Evolutionary conservation across 2,113 vertebrate genomes (phyloP).

Genomic region (Dromas ardeola): DNA sequence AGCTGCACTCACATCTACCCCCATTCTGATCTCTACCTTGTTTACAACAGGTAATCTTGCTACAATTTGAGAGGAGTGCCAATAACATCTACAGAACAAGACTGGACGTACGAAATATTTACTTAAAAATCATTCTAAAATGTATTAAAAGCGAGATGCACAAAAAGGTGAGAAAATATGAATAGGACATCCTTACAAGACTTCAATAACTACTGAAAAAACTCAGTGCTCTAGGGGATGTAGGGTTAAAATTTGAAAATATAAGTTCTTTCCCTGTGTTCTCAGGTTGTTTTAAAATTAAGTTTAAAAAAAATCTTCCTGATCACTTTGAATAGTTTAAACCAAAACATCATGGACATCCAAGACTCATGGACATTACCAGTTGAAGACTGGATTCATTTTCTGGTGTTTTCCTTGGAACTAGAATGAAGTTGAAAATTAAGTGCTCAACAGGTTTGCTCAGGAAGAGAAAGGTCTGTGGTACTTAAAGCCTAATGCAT

Average conservation of each 20-base stretch:
- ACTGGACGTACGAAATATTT: background rate
- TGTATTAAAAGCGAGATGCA: background rate
- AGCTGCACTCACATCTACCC: background rate
- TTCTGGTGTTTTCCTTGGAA: conserved; percentile 1
- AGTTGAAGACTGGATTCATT: background rate
- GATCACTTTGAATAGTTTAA: background rate
- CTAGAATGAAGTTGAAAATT: background rate
- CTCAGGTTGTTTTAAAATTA: background rate
- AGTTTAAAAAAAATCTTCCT: background rate
- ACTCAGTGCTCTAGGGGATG: background rate
- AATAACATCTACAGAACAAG: background rate
- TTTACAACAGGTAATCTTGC: background rate
- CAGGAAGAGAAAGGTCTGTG: background rate
- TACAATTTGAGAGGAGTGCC: background rate
- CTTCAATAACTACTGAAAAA: background rate
- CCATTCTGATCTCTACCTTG: background rate
- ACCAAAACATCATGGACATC: background rate
- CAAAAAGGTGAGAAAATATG: background rate
- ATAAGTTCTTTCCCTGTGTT: background rate
- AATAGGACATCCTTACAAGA: background rate
- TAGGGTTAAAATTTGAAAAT: background rate
- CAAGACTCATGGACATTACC: background rate
- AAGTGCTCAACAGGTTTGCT: background rate
- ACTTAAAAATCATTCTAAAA: background rate
- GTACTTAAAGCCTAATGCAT: background rate